A percentile compares a stretch with the other conserved stretches of the same genome.
Evolutionary conservation across 2,888 invertebrate species (phyloP).

Genomic region (Drosophila fulvimacula): DNA sequence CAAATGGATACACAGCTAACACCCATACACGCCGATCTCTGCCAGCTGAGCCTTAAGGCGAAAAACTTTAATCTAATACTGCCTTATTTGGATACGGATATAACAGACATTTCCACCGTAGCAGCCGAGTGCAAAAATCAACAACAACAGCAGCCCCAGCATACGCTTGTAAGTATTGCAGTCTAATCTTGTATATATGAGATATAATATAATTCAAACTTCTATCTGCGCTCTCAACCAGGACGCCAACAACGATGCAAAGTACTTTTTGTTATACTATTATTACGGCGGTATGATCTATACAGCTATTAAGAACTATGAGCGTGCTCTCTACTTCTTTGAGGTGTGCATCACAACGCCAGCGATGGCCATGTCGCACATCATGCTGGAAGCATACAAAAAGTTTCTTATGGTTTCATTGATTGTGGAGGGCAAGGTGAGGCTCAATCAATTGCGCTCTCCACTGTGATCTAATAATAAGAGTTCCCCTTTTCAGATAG

Average conservation of each 20-base stretch:
- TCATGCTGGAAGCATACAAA: slow-evolving; percentile 98
- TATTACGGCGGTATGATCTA: slow-evolving; percentile 99
- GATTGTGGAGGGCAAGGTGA: slow-evolving; percentile 95
- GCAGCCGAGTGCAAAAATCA: slow-evolving; percentile 84
- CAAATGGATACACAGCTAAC: slow-evolving; percentile 95
- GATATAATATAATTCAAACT: neutral
- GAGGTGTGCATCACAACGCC: slow-evolving; percentile 98
- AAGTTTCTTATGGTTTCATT: slow-evolving; percentile 97
- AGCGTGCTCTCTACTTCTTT: slow-evolving; percentile 96
- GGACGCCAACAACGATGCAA: slow-evolving; percentile 88
- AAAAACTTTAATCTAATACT: slow-evolving; percentile 97
- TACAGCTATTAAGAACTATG: slow-evolving; percentile 95
- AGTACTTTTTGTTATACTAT: slow-evolving; percentile 95
- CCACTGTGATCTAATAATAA: neutral
- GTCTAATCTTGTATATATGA: no score
- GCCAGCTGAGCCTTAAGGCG: slow-evolving; percentile 94
- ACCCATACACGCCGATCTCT: slow-evolving; percentile 96
- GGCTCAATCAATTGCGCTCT: neutral
- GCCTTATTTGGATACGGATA: slow-evolving; percentile 94
- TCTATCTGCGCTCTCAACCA: slow-evolving; percentile 67
- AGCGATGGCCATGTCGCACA: slow-evolving; percentile 96
- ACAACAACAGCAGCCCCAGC: slow-evolving; percentile 73
- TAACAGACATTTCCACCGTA: slow-evolving; percentile 92
- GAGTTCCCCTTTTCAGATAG: slow-evolving; percentile 83
- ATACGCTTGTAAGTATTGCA: slow-evolving; percentile 57